Evolutionary conservation across 2,113 vertebrate species (phyloP).

Genomic region (Recurvirostra avosetta): DNA sequence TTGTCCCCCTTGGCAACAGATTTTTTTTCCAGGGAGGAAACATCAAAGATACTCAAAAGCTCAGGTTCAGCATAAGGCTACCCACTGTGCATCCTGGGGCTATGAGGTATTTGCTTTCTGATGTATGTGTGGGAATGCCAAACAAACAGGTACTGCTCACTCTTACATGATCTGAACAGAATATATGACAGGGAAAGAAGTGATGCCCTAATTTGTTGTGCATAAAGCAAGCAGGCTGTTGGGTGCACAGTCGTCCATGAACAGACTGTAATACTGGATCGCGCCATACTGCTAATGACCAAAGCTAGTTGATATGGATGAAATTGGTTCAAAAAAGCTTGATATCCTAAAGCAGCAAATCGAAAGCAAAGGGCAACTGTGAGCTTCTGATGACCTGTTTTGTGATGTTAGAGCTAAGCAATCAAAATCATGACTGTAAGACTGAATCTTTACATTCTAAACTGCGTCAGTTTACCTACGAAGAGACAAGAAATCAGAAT

Average conservation of each 20-base stretch:
- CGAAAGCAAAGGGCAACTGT: background rate
- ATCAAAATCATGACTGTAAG: background rate
- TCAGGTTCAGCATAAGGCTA: background rate
- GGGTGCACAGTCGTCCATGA: background rate
- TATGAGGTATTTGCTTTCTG: background rate
- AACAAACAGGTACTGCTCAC: background rate
- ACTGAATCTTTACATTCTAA: background rate
- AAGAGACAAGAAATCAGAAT: background rate
- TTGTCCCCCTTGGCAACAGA: background rate
- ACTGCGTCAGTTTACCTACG: background rate
- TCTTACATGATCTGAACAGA: background rate
- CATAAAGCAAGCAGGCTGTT: background rate
- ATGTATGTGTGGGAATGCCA: background rate
- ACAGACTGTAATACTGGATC: background rate
- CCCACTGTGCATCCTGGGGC: background rate
- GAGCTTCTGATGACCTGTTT: background rate
- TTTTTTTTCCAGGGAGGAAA: background rate
- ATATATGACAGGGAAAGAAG: background rate
- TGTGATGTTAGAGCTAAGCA: background rate
- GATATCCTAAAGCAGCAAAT: background rate
- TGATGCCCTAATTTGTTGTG: background rate
- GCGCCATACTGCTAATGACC: background rate
- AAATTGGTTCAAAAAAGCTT: background rate
- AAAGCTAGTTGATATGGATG: fast-evolving
- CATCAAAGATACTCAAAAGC: background rate